Evolutionary conservation across 2,888 invertebrate genomes (phyloP).

Genomic region (Perdita meconis): DNA sequence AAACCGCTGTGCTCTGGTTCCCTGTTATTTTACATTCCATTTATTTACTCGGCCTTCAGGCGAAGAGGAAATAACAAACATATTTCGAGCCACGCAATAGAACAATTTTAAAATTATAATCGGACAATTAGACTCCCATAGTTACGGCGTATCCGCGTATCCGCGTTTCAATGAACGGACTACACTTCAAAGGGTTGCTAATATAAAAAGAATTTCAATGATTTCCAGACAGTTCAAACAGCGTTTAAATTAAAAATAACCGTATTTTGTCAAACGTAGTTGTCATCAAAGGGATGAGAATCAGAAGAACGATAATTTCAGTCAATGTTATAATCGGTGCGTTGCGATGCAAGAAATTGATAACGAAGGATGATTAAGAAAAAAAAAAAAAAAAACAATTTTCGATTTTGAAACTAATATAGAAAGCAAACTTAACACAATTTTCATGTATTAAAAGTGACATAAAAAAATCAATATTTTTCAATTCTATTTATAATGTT

Average conservation of each 20-base stretch:
- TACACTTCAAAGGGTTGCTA: slow-evolving; percentile 31
- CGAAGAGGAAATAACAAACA: slow-evolving; percentile 51
- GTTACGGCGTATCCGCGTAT: slow-evolving; percentile 21
- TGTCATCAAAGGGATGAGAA: background rate
- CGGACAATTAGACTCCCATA: slow-evolving; percentile 45
- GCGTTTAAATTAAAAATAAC: slow-evolving; percentile 11
- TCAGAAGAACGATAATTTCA: background rate
- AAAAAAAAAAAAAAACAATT: too few species aligned
- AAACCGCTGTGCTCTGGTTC: slow-evolving; percentile 21
- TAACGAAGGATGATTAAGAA: too few species aligned
- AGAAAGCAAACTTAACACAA: too few species aligned
- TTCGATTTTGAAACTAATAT: too few species aligned
- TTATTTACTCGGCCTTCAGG: slow-evolving; percentile 24
- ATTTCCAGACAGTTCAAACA: slow-evolving; percentile 23
- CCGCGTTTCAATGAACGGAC: slow-evolving; percentile 29
- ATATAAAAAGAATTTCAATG: slow-evolving; percentile 38
- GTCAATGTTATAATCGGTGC: slow-evolving; percentile 6
- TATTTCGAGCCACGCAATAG: slow-evolving; percentile 39
- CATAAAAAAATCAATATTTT: too few species aligned
- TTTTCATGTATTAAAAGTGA: too few species aligned
- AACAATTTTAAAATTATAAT: slow-evolving; percentile 57
- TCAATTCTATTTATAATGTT: too few species aligned
- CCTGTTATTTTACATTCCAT: slow-evolving; percentile 36
- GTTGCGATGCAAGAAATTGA: too few species aligned
- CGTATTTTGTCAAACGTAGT: slow-evolving; percentile 10